Base-by-base conservation (phyloP, 1,140 invertebrate genomes). In the Trichonephila clavipes region DNA sequence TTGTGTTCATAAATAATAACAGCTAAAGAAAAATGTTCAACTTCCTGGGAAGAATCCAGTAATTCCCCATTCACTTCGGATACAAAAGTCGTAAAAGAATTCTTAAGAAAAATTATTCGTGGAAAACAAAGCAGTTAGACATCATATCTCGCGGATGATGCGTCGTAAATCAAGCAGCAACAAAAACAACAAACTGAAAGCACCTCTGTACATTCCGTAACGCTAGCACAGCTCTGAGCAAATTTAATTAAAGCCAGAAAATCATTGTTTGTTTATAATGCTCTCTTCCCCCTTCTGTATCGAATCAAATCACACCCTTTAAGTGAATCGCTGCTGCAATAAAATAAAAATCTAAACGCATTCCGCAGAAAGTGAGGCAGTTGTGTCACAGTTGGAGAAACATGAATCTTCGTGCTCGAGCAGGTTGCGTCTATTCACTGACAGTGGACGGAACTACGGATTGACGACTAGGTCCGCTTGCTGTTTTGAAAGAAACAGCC, bases 171-270 rank as follows among this genome's bases (percentile, higher is more conserved):
- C 82, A 85, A 58, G 58, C 44, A 51, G n/a, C 21, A 21, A 58
- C 21, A 21, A 58, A 85, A 85, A 85, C 66, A 58, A 59, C 40
- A n/a, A 82, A 34, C 18, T 44, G 34, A 82, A 58, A 21, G 10
- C 24, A 44, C 82, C 18, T 58, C 82, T 40, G n/a, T 14, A 24
- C 85, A 87, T 87, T 87, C 85, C 85, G 34, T 12, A 40, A 87
- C 85, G 85, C 85, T 10, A 87, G 85, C 34, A 40, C 34, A 40
- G 14, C n/a, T 51, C 44, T 58, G 85, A 64, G 14, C 2, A 24
- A 87, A n/a, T 87, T 87, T 87, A 87, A 87, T 87, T 87, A 40
- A 64, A 87, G 62, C 58, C 10, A 10, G n/a, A n/a, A 64, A 87
- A 87, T 64, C 51, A 24, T 61, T 58, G 61, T 87, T 87, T 87